Percentiles rank a stretch among this genome's conserved stretches.
phyloP scores from a whole-genome alignment of 2,888 invertebrate species.

The Conops quadrifasciatus region DNA sequence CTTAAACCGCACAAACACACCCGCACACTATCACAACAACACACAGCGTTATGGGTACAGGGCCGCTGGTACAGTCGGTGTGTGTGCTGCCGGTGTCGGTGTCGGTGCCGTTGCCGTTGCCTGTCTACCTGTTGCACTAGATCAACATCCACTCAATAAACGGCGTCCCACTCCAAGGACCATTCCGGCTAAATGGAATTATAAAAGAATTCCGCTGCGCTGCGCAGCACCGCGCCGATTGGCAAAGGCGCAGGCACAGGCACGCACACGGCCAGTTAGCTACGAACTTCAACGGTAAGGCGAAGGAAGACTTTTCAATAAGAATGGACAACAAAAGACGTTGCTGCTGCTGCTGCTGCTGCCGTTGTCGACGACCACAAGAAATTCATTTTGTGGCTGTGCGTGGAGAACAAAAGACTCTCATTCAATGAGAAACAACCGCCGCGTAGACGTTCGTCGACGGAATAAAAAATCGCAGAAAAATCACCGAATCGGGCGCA shows the following conservation, averaged over 20 bases:
- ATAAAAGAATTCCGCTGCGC: slow-evolving; percentile 56
- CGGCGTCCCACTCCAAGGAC: slow-evolving; percentile 54
- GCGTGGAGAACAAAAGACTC: slow-evolving; percentile 46
- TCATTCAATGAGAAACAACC: not conserved
- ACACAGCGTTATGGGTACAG: not conserved
- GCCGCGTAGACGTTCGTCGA: not conserved
- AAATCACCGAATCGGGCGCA: slow-evolving; percentile 31
- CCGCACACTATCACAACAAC: slow-evolving; percentile 11
- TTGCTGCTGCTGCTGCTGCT: slow-evolving; percentile 32
- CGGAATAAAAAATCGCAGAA: not conserved
- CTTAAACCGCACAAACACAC: slow-evolving; percentile 11
- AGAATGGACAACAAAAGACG: slow-evolving; percentile 45
- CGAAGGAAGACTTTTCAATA: slow-evolving; percentile 14
- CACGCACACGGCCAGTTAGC: slow-evolving; percentile 22
- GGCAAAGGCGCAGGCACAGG: slow-evolving; percentile 19
- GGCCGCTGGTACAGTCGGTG: too few species aligned
- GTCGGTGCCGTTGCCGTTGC: slow-evolving; percentile 6
- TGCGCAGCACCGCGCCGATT: slow-evolving; percentile 15
- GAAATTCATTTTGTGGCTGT: slow-evolving; percentile 53
- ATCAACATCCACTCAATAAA: slow-evolving; percentile 31
- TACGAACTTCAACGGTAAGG: slow-evolving; percentile 43
- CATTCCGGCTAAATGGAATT: slow-evolving; percentile 61
- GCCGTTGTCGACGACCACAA: slow-evolving; percentile 53
- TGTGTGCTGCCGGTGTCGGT: too few species aligned
- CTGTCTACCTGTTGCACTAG: not conserved